Base-by-base conservation (phyloP, 2,113 vertebrate species). In the Tetrao urogallus region DNA sequence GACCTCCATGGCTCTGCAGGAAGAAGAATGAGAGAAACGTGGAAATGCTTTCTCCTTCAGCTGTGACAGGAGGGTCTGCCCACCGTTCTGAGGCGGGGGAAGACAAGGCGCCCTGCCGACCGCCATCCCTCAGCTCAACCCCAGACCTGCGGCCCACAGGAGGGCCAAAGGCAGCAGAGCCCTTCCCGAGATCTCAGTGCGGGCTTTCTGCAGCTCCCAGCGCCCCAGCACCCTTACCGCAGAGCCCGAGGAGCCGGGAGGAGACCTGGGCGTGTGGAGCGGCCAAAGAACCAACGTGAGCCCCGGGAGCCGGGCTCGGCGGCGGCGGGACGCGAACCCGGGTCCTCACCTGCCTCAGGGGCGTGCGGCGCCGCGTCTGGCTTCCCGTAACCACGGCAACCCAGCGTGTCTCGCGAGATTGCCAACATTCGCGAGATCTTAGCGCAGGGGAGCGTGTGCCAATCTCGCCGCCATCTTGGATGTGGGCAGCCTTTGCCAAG, bases 361-460 rank as follows among this genome's bases (percentile, higher is more conserved):
- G 3, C 6, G 6, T 5, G 57, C 24, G 11, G 88, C 73, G 57
- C 64, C 66, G 6, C 21, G 21, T 28, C 13, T 8, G 11, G 85
- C 73, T 24, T 57, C 58, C 22, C 10, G 95, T 94, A 75, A 87
- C 94, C 92, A 67, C 42, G 58, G 91, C 88, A 18, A 96, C 94
- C 28, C 6, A 3, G 11, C 27, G 0, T 13, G 38, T 76, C 45
- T 34, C 43, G 74, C 86, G 3, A 6, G 16, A 0, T 5, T 24
- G 1, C 8, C 10, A 45, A 21, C 4, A 7, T 66, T 83, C 86
- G 90, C 90, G 94, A 74, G 67, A 86, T 13, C 27, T 1, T n/a
- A 8, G 57, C 25, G 1, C 0, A 28, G 30, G 66, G n/a, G 10
- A 50, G 80, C 40, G 45, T 5, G 21, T 1, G 34, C 13, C 36